These are phyloP conservation scores for Malurus splendens DNA, from an alignment of 2,797 vertebrate species.

Conservation along the genomic window DNA sequence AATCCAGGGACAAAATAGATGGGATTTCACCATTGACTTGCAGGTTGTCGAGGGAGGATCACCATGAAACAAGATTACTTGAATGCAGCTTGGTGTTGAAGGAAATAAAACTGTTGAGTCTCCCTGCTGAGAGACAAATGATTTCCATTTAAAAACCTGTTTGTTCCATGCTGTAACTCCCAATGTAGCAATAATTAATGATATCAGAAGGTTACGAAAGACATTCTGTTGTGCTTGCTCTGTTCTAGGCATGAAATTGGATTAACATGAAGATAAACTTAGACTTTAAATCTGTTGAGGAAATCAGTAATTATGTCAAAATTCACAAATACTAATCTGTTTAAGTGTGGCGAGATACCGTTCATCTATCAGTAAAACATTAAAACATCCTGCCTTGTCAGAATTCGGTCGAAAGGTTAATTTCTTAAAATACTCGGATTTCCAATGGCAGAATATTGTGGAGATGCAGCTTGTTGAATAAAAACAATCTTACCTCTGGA, in stretches of 20 bases:
- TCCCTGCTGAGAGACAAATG: conserved; percentile 84
- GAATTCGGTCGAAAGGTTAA: neutral
- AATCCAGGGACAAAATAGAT: conserved; percentile 76
- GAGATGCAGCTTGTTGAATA: neutral
- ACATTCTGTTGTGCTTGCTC: conserved; percentile 65
- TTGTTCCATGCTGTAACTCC: conserved; percentile 72
- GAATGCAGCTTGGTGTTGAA: conserved; percentile 36
- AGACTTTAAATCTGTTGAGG: conserved; percentile 61
- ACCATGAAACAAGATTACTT: conserved; percentile 50
- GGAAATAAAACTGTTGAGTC: conserved; percentile 69
- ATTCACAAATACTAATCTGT: conserved; percentile 53
- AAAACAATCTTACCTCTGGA: neutral
- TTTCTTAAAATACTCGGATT: conserved; percentile 2
- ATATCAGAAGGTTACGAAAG: conserved; percentile 71
- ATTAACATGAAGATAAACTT: conserved; percentile 71
- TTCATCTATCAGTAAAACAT: neutral
- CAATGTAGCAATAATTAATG: conserved; percentile 78
- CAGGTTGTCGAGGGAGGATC: conserved; percentile 47
- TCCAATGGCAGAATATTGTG: neutral
- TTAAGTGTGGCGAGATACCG: conserved; percentile 4
- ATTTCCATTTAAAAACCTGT: conserved; percentile 80
- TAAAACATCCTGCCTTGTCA: neutral
- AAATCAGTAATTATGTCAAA: conserved; percentile 67
- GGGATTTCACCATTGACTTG: conserved; percentile 65
- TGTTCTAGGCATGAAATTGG: conserved; percentile 72